Evolutionary conservation across 2,797 vertebrate genomes (phyloP).

Genomic region (Pipistrellus kuhlii): DNA sequence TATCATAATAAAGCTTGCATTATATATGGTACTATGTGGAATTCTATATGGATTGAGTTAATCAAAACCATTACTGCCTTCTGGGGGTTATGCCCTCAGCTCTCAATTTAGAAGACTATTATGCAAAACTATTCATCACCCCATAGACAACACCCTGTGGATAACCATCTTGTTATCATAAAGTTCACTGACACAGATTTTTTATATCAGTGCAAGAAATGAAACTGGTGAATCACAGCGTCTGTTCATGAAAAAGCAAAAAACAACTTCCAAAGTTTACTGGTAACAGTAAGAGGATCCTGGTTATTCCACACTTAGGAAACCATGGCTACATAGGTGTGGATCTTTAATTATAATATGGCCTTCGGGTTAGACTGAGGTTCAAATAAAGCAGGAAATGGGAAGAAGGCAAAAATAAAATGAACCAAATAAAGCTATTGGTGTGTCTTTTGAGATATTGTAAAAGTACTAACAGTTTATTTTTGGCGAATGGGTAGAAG

Average conservation of each 20-base stretch:
- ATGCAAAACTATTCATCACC: neutral
- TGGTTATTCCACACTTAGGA: neutral
- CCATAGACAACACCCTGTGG: neutral
- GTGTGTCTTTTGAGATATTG: neutral
- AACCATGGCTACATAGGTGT: neutral
- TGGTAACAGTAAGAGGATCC: neutral
- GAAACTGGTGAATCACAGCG: neutral
- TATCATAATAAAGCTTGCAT: neutral
- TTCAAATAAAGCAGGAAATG: slow-evolving; percentile 8
- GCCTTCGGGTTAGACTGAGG: neutral
- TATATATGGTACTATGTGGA: neutral
- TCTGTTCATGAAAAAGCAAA: neutral
- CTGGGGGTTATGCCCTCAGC: neutral
- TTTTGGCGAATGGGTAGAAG: slow-evolving; percentile 34
- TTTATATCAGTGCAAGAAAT: slow-evolving; percentile 19
- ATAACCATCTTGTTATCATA: neutral
- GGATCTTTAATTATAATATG: neutral
- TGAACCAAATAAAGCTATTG: neutral
- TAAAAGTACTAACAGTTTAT: slow-evolving; percentile 21
- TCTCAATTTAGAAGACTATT: slow-evolving; percentile 11
- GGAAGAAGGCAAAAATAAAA: slow-evolving; percentile 40
- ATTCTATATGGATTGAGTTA: neutral
- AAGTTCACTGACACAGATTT: neutral
- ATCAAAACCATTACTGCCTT: neutral
- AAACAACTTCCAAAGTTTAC: neutral